Evolutionary conservation across 2,113 vertebrate genomes (phyloP), one percentile per base, ranked within the genome.

Genomic region (Megaleporinus macrocephalus): DNA sequence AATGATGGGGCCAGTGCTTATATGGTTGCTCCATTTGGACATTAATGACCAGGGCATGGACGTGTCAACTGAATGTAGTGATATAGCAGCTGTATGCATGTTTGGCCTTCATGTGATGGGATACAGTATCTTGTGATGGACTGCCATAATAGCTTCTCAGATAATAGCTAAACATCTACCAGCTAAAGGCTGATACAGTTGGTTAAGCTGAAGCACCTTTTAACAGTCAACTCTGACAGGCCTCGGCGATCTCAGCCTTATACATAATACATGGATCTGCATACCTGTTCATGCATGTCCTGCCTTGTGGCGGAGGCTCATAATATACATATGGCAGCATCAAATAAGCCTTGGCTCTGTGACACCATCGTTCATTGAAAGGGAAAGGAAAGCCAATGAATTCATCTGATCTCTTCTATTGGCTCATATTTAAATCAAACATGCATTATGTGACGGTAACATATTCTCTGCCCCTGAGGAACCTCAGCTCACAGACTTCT

Each of bases 321-420:
- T 68, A 51, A 51, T 68, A 68, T 66, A 51, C 77, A 70, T 51
- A 57, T 24, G n/a, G 9, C 44, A 41, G 66, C 51, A 81, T 85
- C 59, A 84, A 85, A 77, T 76, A 77, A 73, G 61, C 49, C 73
- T 77, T 76, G 80, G 73, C 65, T 79, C 30, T 16, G n/a, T 79
- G 36, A 5, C 68, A 61, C 68, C 61, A 61, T n/a, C 53, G 4
- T 36, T 44, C 71, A 72, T 22, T 47, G 68, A 55, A 79, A 61
- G 13, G 26, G 49, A 36, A 27, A 57, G 20, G 59, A 70, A 70
- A n/a, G 26, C 66, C 66, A 69, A 27, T 11, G 1, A 51, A 70
- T 44, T 79, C n/a, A 61, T 71, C 66, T 70, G 15, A 44, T 79
- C 77, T 70, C 24, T 71, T 72, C 49, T 72, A 61, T 26, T 61